Base-by-base conservation (phyloP, 2,113 vertebrate species). In the Reinhardtius hippoglossoides region DNA sequence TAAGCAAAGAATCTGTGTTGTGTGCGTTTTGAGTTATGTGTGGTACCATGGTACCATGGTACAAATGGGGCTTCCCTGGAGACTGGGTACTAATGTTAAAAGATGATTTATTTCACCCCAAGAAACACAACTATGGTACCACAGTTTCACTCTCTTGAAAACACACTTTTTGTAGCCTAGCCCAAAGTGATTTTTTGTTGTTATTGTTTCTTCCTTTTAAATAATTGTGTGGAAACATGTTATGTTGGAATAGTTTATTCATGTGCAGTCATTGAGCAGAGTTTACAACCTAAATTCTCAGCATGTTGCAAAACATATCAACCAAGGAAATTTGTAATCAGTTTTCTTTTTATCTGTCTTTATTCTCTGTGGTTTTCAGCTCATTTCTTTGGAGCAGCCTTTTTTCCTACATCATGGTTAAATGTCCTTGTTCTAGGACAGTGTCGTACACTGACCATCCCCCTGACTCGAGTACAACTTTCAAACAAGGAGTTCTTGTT, bases 11-110 rank as follows among this genome's bases (percentile, higher is more conserved):
- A 15, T 48, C 1, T 9, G 48, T 20, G 48, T 54, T 18, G 62
- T 56, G 54, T 67, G 52, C 77, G 79, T 71, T 35, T 46, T 56
- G 18, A 37, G 15, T 24, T 61, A 37, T 40, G 15, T 18, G 57
- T 58, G 56, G 40, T 42, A 10, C 12, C 12, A 4, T 48, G 52
- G 23, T 21, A 9, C 23, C 7, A 2, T 26, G 24, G 35, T 66
- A 70, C 56, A 71, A 54, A 78, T 58, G 21, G 46, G 21, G 35
- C 24, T 24, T 57, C 72, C 56, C 42, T 26, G 21, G 40, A 66
- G 24, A 71, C 18, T 16, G n/a, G 16, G 26, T 24, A 4, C 27
- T 26, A 3, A 2, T 20, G 9, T 50, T 27, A 48, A 50, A 20
- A 24, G 3, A n/a, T 57, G 40, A 66, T 31, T 21, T 18, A 46